phyloP scores from a whole-genome alignment of 2,113 vertebrate species.

The Carassius gibelio region DNA sequence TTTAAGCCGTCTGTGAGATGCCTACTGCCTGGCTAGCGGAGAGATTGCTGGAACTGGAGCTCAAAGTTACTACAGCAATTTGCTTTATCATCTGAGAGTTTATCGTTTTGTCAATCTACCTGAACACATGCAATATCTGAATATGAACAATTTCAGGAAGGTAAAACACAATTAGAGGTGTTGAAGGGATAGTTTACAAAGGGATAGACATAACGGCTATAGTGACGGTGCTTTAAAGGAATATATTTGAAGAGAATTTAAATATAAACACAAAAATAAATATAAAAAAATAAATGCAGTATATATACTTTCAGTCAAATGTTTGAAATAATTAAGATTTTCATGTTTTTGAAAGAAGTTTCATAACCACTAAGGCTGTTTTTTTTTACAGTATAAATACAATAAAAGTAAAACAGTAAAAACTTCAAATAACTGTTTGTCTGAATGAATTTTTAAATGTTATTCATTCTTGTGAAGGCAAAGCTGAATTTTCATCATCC shows the following conservation, averaged over 20 bases:
- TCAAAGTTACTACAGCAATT: background rate
- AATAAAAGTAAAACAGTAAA: no score
- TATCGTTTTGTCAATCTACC: no score
- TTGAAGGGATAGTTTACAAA: background rate
- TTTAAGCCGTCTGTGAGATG: constrained; percentile 58
- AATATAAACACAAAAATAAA: no score
- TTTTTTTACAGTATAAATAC: no score
- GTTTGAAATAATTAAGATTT: no score
- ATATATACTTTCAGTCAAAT: no score
- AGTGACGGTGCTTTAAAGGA: background rate
- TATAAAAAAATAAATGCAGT: background rate
- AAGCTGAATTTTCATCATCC: background rate
- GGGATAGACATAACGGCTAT: background rate
- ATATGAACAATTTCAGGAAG: background rate
- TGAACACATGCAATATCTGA: background rate
- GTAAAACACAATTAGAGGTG: background rate
- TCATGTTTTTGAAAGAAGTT: background rate
- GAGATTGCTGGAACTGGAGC: background rate
- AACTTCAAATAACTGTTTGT: background rate
- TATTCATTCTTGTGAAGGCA: background rate
- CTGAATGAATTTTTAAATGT: background rate
- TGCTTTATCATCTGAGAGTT: background rate
- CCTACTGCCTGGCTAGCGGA: constrained; percentile 30
- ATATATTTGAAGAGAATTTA: no score
- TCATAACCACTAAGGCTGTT: background rate